A percentile compares a stretch with the other conserved stretches of the same genome.
Evolutionary conservation across 2,888 invertebrate species (phyloP).

Genomic region (Electrophaes corylata): DNA sequence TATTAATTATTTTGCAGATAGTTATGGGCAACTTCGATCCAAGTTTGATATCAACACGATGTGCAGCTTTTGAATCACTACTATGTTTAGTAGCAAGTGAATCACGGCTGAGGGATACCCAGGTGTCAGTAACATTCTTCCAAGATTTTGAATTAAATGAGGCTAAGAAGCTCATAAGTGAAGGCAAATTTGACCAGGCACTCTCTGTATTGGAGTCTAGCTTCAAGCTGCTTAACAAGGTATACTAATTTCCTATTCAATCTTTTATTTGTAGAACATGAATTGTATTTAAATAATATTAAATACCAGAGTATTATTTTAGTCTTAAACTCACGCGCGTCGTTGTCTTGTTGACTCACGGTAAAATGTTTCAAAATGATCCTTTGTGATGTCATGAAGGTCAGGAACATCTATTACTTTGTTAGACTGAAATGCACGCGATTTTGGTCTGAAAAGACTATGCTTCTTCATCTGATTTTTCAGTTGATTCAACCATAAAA

Average conservation of each 20-base stretch:
- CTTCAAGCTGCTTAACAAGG: conserved; percentile 86
- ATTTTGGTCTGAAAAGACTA: no score
- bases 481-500: no score
- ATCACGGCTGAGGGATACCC: conserved; percentile 83
- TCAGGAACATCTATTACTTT: no score
- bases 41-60: conserved; percentile 86
- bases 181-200: conserved; percentile 86
- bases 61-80: conserved; percentile 86
- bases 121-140: conserved; percentile 85
- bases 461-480: no score
- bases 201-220: conserved; percentile 87
- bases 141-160: conserved; percentile 86
- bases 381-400: no score
- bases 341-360: no score
- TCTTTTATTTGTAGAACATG: background rate
- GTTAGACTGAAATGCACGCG: no score
- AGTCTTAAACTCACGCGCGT: no score
- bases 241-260: conserved; percentile 39
- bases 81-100: conserved; percentile 83
- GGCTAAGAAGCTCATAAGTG: conserved; percentile 84
- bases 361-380: no score
- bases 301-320: no score
- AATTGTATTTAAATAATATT: no score
- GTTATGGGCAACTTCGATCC: conserved; percentile 89
- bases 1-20: conserved; percentile 70